Base-by-base conservation (phyloP, 2,888 invertebrate genomes). In the Pomacea canaliculata region DNA sequence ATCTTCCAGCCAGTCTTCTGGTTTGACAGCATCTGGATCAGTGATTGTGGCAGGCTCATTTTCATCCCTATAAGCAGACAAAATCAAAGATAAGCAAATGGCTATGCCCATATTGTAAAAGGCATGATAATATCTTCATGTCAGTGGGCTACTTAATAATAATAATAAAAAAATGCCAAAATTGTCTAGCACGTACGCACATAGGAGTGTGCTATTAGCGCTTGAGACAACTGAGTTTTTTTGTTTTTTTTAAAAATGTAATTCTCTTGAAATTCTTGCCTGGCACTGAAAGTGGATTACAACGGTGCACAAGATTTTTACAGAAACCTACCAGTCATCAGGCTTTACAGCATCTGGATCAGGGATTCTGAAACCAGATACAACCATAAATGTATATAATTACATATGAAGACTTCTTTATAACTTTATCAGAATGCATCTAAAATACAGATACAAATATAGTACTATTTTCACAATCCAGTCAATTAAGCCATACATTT, bases 1-100 rank as follows among this genome's bases (percentile, higher is more conserved):
- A 85, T 97, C 94, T 84, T 97, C 97, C 56, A 98, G 92, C 98
- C 98, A 99, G 23, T 95, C 97, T 23, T 94, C 94, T 0, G 98
- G 98, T 90, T 95, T 96, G 5, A 92, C 92, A 1, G 97, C 97
- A 85, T 93, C 94, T 80, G 94, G 94, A 91, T 98, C 98, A 0
- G 94, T 93, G 78, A 99, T 95, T 91, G 96, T 95, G 75, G 95
- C 95, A 0, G 98, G 98, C 46, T 96, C 96, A 87, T 94, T 94
- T 90, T 99, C 99, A 91, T 98, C 97, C 98, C 92, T 91, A 77
- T 16, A 16, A 4, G 8, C 8, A 16, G 18, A 19, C 10, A 46
- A 68, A 37, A 68, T 8, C n/a, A 67, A 67, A 67, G 16, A 67
- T 16, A 9, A 67, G 4, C 51, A 56, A 16, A 56, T 56, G 51